Evolutionary conservation across 2,797 vertebrate genomes (phyloP), one percentile per base, ranked within the genome.

Genomic region (Neostethus bicornis): DNA sequence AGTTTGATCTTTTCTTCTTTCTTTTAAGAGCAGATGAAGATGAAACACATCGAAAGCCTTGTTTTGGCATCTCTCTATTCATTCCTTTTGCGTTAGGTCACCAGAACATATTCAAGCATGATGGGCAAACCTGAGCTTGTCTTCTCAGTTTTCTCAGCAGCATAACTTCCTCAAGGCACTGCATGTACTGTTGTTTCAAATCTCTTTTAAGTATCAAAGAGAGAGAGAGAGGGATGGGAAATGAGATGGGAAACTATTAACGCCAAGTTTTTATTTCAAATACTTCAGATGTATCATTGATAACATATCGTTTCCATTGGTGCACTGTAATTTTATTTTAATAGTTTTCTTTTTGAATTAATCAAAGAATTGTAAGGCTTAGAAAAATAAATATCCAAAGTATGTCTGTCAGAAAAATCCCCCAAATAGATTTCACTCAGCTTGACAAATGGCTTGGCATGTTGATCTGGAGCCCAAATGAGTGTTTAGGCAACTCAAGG

Each of bases 71-170:
- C 0, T 16, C 0, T 7, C 16, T 19, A 32, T 51, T 45, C 51
- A 1, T 68, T 76, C 71, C 59, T 61, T 49, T 20, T 2, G 38
- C 6, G 51, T 79, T 50, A 74, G 63, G 70, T 79, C 63, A 79
- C n/a, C 51, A 37, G 51, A 67, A 79, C 78, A 60, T 56, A 77
- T 80, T 70, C 61, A 17, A 75, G 57, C 77, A 51, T 70, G 72
- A 71, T 43, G 61, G 66, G 77, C 70, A 76, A 70, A 84, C 9
- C 70, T 49, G 31, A 82, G 75, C 83, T 47, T 75, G 81, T 73
- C 66, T 64, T 28, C 57, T 54, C 37, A 19, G 41, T 49, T 47
- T 51, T 75, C 25, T 49, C 43, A 19, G 37, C 51, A 64, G 66
- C 76, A 60, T 79, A 73, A 76, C 65, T 61, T 79, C 73, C 76